These are phyloP conservation scores for Amphiprion percula DNA, from an alignment of 2,113 vertebrate genomes.

Conservation along the genomic window DNA sequence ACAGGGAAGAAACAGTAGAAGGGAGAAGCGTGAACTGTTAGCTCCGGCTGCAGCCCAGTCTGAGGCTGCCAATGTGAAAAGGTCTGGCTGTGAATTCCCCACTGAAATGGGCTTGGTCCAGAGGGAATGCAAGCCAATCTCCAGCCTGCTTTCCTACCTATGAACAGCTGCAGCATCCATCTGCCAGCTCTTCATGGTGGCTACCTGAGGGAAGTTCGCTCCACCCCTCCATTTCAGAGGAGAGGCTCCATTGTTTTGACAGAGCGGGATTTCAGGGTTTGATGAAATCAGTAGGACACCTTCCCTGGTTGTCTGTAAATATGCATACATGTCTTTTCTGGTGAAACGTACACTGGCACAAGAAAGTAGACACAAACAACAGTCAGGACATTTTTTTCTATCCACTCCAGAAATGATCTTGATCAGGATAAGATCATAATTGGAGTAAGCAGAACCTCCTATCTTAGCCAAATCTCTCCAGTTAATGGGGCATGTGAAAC, in stretches of 20 bases:
- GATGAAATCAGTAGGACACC: slow-evolving; percentile 51
- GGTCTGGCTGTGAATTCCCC: slow-evolving; percentile 79
- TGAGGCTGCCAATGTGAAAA: slow-evolving; percentile 73
- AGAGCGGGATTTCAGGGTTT: slow-evolving; percentile 61
- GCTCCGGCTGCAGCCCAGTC: slow-evolving; percentile 65
- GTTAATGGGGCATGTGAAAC: slow-evolving; percentile 53
- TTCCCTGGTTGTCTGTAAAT: slow-evolving; percentile 52
- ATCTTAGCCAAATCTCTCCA: slow-evolving; percentile 28
- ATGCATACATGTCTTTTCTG: slow-evolving; percentile 31
- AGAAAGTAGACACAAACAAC: not conserved
- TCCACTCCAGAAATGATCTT: slow-evolving; percentile 18
- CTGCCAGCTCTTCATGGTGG: slow-evolving; percentile 79
- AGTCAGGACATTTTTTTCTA: slow-evolving; percentile 6
- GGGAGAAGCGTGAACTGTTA: slow-evolving; percentile 70
- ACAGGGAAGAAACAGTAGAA: slow-evolving; percentile 38
- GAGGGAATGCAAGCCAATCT: slow-evolving; percentile 79
- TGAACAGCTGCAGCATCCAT: slow-evolving; percentile 86
- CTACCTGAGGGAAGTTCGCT: slow-evolving; percentile 75
- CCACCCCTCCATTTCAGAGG: slow-evolving; percentile 67
- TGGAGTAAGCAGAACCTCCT: slow-evolving; percentile 1
- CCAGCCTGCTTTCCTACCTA: slow-evolving; percentile 78
- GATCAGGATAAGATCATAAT: slow-evolving; percentile 34
- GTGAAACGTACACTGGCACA: slow-evolving; percentile 21
- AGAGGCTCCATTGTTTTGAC: slow-evolving; percentile 57
- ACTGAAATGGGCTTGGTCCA: slow-evolving; percentile 71